Evolutionary conservation across 2,888 invertebrate genomes (phyloP).

Genomic region (Diabrotica balteata): DNA sequence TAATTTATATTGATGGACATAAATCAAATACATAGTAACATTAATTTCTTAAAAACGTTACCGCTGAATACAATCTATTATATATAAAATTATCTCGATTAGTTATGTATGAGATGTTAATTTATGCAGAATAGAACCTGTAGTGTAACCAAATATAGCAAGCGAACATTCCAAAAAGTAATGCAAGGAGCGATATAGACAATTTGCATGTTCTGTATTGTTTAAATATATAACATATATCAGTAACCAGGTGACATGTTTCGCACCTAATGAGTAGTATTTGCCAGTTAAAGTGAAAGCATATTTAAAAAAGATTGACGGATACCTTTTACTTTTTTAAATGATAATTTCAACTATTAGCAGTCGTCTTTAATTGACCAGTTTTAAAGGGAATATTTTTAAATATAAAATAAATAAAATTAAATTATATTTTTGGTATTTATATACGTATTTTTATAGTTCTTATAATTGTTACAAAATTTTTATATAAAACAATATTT

Average conservation of each 20-base stretch:
- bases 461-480: too few relatives aligned
- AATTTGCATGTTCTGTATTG: slow-evolving; percentile 14
- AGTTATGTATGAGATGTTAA: slow-evolving; percentile 17
- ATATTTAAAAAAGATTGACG: background rate
- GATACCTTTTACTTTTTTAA: background rate
- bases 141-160: slow-evolving; percentile 26
- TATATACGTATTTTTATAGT: too few relatives aligned
- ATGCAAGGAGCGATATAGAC: slow-evolving; percentile 24
- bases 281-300: background rate
- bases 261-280: background rate
- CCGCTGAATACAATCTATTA: background rate
- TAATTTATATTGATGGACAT: background rate
- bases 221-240: slow-evolving; percentile 6
- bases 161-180: slow-evolving; percentile 16
- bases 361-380: too few relatives aligned
- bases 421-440: too few relatives aligned
- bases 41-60: background rate
- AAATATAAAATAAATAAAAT: too few relatives aligned
- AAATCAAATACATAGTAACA: slow-evolving; percentile 3
- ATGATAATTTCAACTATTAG: too few relatives aligned
- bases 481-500: too few relatives aligned
- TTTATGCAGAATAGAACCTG: slow-evolving; percentile 17
- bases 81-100: background rate
- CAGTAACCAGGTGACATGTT: slow-evolving; percentile 2
- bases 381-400: too few relatives aligned